These are phyloP conservation scores for Clarias magur DNA, from an alignment of 2,113 vertebrate genomes.

Conservation along the genomic window DNA sequence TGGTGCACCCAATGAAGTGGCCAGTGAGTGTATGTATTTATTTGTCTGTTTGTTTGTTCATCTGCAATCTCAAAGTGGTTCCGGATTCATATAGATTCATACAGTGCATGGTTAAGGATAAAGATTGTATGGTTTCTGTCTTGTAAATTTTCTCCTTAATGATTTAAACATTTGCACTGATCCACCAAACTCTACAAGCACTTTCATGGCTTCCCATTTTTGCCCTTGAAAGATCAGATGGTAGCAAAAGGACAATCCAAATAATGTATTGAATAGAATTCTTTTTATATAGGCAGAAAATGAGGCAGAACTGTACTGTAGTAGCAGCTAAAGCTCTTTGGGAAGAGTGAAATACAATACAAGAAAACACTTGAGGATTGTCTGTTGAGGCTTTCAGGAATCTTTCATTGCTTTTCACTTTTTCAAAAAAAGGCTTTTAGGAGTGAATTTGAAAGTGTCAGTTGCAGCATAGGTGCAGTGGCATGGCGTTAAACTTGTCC, in stretches of 20 bases:
- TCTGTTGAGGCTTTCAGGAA: neutral
- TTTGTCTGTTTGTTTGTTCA: neutral
- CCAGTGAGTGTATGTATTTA: neutral
- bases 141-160: neutral
- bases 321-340: neutral
- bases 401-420: neutral
- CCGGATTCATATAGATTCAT: neutral
- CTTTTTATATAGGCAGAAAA: neutral
- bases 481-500: constrained; percentile 57
- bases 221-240: neutral
- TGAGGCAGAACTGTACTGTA: neutral
- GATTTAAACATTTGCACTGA: neutral
- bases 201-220: neutral
- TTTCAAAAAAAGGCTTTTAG: neutral
- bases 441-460: neutral
- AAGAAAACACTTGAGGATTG: neutral
- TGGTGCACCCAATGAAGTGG: too few species aligned
- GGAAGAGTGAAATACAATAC: neutral
- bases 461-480: neutral
- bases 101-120: neutral
- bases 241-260: neutral
- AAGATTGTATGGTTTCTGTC: neutral
- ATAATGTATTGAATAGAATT: neutral
- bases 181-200: neutral
- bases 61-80: neutral